phyloP scores from a whole-genome alignment of 1,140 invertebrate species.

The Drosophila tristis region DNA sequence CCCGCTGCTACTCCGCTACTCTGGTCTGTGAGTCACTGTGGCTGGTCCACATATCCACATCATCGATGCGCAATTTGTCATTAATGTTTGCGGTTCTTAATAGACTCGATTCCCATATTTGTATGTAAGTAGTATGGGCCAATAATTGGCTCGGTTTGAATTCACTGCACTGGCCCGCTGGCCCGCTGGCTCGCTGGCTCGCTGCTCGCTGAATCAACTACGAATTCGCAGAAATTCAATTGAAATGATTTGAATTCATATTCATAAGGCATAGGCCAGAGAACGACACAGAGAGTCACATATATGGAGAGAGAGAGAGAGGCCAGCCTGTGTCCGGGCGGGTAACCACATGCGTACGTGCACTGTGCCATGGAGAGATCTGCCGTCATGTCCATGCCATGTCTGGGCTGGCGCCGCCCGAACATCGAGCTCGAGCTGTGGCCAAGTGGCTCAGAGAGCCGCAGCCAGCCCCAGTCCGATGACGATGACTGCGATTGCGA shows the following conservation, averaged over 20 bases:
- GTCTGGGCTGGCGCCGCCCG: constrained; percentile 13
- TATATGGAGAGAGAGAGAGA: too few species aligned
- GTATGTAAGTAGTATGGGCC: background rate
- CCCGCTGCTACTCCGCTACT: background rate
- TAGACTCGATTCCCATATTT: constrained; percentile 27
- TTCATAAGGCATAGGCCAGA: constrained; percentile 32
- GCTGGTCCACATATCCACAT: constrained; percentile 10
- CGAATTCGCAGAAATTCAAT: constrained; percentile 58
- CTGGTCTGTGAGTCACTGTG: background rate
- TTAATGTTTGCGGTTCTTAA: constrained; percentile 34
- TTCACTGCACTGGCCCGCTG: constrained; percentile 30
- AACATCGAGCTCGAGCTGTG: constrained; percentile 8
- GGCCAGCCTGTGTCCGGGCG: too few species aligned
- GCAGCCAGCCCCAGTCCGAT: constrained; percentile 10
- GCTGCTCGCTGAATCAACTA: constrained; percentile 48
- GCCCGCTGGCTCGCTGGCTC: constrained; percentile 17
- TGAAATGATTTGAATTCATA: constrained; percentile 65
- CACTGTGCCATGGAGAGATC: constrained; percentile 33
- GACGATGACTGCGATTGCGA: constrained; percentile 47
- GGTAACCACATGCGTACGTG: constrained; percentile 64
- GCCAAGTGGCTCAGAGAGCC: background rate
- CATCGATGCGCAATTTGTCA: constrained; percentile 60
- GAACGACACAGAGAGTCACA: constrained; percentile 9
- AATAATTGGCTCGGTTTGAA: constrained; percentile 50
- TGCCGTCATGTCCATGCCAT: constrained; percentile 1